Base-by-base conservation (phyloP, 1,140 invertebrate species). In the Orchesella cincta region DNA sequence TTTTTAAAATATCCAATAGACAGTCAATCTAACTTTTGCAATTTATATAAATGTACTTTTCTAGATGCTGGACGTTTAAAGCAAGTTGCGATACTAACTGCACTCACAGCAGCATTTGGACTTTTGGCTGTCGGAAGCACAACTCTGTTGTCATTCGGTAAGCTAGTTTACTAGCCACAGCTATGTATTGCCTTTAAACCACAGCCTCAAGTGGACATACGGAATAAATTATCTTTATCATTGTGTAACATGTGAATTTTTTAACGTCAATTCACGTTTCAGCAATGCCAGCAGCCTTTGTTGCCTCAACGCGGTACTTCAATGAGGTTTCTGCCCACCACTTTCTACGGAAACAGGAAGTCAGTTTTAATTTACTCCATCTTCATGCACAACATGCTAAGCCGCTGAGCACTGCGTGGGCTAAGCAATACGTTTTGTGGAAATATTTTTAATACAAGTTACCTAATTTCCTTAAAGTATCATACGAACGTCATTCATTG, bases 341-440 rank as follows among this genome's bases (percentile, higher is more conserved):
- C 23, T 78, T 78, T 39, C 39, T 75, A 35, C 77, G 75, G 31
- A 26, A 73, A 28, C 77, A 78, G 18, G 77, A 78, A 72, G 62
- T 62, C 0, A 51, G 57, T 12, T 75, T 78, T 20, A 57, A 78
- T 39, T 39, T 78, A 23, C 64, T 78, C 0, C 18, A 74, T 26
- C 39, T 74, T 33, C 73, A 74, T n/a, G 18, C 36, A 0, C 33
- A 62, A 57, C 5, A 73, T 23, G 16, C 64, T 0, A 78, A 78
- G 54, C 77, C 77, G 0, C 51, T 78, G 20, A 64, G 51, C 5
- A 75, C 77, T 8, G 77, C 77, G 14, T 78, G 77, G 77, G 77
- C 77, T 16, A 78, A 78, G 29, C 77, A 78, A 34, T 78, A 78
- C 31, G 26, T 78, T 2, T 46, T 78, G 28, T 78, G 77, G 77